Conservation (phyloP, 2,888 invertebrate genomes). For the Mythimna albipuncta region DNA sequence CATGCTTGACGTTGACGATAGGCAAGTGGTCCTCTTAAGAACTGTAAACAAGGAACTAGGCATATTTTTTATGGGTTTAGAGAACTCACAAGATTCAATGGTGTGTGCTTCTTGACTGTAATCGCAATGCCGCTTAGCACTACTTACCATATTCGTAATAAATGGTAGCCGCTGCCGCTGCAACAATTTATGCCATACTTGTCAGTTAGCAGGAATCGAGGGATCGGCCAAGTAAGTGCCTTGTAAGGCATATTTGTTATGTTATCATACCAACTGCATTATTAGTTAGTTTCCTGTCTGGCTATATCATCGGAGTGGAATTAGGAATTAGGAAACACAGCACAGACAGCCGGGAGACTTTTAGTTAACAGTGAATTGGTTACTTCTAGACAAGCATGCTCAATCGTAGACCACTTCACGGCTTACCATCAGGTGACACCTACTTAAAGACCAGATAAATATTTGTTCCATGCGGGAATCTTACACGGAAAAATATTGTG, state of each 20-base stretch:
- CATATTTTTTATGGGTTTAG: background rate
- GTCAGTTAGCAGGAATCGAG: slow-evolving; percentile 19
- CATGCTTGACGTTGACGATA: no score
- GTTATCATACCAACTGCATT: slow-evolving; percentile 5
- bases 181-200: slow-evolving; percentile 13
- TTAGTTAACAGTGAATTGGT: no score
- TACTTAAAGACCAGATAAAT: no score
- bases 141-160: slow-evolving; percentile 9
- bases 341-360: no score
- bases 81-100: background rate
- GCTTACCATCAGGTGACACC: no score
- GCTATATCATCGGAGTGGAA: background rate
- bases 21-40: no score
- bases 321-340: no score
- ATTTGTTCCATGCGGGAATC: no score
- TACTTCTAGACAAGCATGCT: no score
- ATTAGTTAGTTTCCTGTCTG: slow-evolving; percentile 10
- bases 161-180: background rate
- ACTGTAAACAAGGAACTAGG: background rate
- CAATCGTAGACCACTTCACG: no score
- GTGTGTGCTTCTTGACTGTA: background rate
- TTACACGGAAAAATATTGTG: no score
- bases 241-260: slow-evolving; percentile 6
- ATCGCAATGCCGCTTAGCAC: slow-evolving; percentile 6
- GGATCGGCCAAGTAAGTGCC: background rate